Base-by-base conservation (phyloP, 2,797 vertebrate species). In the Gorsachius magnificus region DNA sequence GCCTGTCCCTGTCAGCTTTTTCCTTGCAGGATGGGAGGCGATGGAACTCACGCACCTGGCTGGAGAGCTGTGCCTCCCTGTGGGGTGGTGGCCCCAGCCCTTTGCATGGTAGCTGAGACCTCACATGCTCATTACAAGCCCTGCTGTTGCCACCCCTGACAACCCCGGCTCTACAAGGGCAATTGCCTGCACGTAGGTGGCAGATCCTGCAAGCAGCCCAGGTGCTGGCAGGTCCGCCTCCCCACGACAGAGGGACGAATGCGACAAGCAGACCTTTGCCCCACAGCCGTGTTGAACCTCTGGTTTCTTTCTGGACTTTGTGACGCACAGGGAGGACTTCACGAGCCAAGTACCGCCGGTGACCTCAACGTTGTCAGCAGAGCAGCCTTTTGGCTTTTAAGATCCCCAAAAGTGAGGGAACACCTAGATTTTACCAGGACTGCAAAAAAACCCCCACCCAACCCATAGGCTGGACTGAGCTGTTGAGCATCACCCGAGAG, bases 311-410 rank as follows among this genome's bases (percentile, higher is more conserved):
- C 22, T n/a, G 41, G 41, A 31, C 28, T 17, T 35, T 1, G 13
- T 22, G 29, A 45, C 6, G 17, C 24, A 10, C 0, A 1, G 15
- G 28, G 38, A 87, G 21, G 53, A 63, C 50, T 0, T 8, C 20
- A 10, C 1, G 3, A 71, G 6, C 21, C 24, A 26, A 50, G 46
- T 54, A 38, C 14, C 1, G 0, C 12, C 2, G 6, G n/a, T 3
- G 6, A 41, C 26, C 35, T 51, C 53, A 41, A 2, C 1, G 1
- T 25, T 18, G 9, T 8, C n/a, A 61, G 46, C 43, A 36, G 16
- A 18, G 38, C 56, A 41, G 81, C 9, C 28, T 29, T 29, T 20
- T 26, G 54, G 33, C 58, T 61, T 7, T 70, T 46, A 51, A 74
- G 38, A 16, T 19, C 26, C 22, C 35, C 43, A 9, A 8, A 91